These are phyloP conservation scores for Protobothrops mucrosquamatus DNA, from an alignment of 2,113 vertebrate genomes.

Conservation along the genomic window DNA sequence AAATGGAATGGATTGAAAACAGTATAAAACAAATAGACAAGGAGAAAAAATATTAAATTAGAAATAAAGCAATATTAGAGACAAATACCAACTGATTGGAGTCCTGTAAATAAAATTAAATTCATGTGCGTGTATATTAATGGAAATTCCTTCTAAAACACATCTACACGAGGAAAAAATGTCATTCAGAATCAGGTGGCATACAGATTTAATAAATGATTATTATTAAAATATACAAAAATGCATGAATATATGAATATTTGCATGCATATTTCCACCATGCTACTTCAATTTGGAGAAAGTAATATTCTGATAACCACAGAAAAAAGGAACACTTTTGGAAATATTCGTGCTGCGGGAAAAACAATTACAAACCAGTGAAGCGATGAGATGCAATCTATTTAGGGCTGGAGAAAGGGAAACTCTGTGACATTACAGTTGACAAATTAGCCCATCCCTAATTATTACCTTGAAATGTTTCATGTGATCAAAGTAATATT, in stretches of 20 bases:
- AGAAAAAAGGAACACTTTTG: not conserved
- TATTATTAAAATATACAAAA: not conserved
- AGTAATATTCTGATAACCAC: not conserved
- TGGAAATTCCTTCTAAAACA: not conserved
- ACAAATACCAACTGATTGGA: not conserved
- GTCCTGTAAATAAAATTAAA: not conserved
- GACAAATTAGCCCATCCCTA: not conserved
- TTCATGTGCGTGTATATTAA: not conserved
- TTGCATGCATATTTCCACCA: not conserved
- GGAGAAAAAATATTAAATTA: not conserved
- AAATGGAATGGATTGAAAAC: not conserved
- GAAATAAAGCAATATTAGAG: not conserved
- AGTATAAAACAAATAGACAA: not conserved
- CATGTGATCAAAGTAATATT: conserved; percentile 7
- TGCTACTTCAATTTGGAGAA: not conserved
- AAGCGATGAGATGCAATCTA: not conserved
- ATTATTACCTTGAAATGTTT: not conserved
- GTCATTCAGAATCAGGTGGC: not conserved
- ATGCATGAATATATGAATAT: not conserved
- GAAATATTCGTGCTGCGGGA: not conserved
- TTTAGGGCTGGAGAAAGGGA: not conserved
- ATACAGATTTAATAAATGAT: not conserved
- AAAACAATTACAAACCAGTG: not conserved
- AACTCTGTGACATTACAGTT: not conserved
- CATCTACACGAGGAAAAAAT: not conserved